Evolutionary conservation across 2,113 vertebrate species (phyloP).

Genomic region (Rafetus swinhoei): DNA sequence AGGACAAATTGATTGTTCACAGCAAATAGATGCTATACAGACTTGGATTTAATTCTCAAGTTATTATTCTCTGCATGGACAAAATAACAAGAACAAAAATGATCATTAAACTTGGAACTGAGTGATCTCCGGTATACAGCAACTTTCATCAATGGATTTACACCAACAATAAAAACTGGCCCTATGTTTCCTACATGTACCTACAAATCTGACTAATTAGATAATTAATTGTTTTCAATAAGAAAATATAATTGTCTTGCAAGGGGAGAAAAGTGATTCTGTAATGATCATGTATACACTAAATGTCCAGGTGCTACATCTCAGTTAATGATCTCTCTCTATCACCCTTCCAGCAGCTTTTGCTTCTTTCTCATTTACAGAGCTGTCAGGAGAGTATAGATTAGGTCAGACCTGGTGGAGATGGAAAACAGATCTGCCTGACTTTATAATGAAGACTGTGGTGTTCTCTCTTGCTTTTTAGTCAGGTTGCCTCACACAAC

Average conservation of each 20-base stretch:
- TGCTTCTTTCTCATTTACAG: not conserved
- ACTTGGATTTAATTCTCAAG: not conserved
- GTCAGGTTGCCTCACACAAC: conserved; percentile 22
- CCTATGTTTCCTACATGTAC: not conserved
- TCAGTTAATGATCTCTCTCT: not conserved
- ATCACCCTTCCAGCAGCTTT: not conserved
- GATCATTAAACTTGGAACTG: not conserved
- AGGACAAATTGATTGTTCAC: not conserved
- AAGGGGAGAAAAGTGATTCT: not conserved
- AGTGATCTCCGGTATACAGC: not conserved
- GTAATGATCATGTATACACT: not conserved
- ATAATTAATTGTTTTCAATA: not conserved
- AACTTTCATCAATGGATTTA: not conserved
- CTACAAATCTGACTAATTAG: not conserved
- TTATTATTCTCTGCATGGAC: not conserved
- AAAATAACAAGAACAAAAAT: not conserved
- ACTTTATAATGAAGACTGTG: conserved; percentile 7
- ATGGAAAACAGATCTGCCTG: not conserved
- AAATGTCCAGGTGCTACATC: not conserved
- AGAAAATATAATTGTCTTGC: not conserved
- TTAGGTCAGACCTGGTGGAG: not conserved
- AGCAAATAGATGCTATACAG: not conserved
- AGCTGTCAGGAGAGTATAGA: not conserved
- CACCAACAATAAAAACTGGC: not conserved
- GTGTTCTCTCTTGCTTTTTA: conserved; percentile 1